Base-by-base conservation (phyloP, 2,113 vertebrate genomes). In the Megaleporinus macrocephalus region DNA sequence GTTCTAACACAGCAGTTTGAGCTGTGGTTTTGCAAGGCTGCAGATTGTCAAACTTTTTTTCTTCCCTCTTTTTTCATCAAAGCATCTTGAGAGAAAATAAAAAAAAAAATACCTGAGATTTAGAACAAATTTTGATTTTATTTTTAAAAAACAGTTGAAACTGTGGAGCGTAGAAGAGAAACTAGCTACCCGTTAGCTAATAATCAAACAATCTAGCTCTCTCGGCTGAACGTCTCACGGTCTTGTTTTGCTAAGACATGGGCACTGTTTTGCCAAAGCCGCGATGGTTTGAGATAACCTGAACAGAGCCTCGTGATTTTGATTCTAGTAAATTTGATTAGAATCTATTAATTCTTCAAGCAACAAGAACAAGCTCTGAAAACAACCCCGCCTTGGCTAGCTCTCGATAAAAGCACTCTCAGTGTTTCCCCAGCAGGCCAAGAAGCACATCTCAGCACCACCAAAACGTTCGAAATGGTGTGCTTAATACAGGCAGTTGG, bases 11-110 rank as follows among this genome's bases (percentile, higher is more conserved):
- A 83, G 72, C 30, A 63, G 68, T 49, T 70, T 76, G 66, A 77
- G 68, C 73, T 86, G 86, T 73, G 86, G 86, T 85, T 36, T 85
- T 87, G 65, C 83, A 73, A 61, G 61, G 82, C 83, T 88, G 81
- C 84, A 81, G 68, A 81, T 73, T 80, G 53, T 41, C 81, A 73
- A 66, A 49, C 51, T 65, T 51, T 62, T 73, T 69, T 62, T 22
- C 22, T 69, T 33, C 16, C 51, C 20, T 65, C 73, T 68, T 76
- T 80, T 81, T 80, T 80, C 41, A 26, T 69, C 75, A n/a, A 62
- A 33, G 65, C 33, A 20, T 12, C 65, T 30, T 55, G 20, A 22
- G 53, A 22, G 20, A 5, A 55, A 20, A 55, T 5, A 14, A 5
- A 55, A 20, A 55, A 0, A 14, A 55, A 6, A 55, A 55, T 22